Percentiles rank a stretch among this genome's conserved stretches.
These are phyloP conservation scores for Micropterix aruncella DNA, from an alignment of 2,888 invertebrate species.

Conservation along the genomic window DNA sequence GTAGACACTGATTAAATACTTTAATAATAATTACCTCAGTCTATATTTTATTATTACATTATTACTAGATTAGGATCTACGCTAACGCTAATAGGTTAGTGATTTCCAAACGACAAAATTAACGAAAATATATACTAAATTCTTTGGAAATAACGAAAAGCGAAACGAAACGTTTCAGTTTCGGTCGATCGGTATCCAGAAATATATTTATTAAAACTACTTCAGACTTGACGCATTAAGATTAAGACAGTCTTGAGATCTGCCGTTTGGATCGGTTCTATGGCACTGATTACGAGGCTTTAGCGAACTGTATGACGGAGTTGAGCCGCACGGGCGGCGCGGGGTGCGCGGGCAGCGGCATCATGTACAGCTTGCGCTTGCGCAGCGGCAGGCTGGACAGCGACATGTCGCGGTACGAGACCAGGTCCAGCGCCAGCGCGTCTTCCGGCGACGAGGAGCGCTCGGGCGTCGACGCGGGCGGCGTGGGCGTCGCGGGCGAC, in stretches of 20 bases:
- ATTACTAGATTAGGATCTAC: no score
- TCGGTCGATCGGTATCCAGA: no score
- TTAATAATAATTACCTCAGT: no score
- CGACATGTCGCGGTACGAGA: slow-evolving; percentile 22
- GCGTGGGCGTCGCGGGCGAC: slow-evolving; percentile 34
- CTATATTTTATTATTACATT: no score
- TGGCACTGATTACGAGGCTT: slow-evolving; percentile 37
- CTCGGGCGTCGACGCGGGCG: slow-evolving; percentile 41
- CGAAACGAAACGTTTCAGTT: no score
- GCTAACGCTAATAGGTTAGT: no score
- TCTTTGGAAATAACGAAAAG: no score
- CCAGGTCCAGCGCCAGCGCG: slow-evolving; percentile 37
- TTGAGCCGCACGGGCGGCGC: slow-evolving; percentile 30
- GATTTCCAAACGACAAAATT: no score
- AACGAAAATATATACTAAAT: no score
- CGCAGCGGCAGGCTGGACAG: slow-evolving; percentile 62
- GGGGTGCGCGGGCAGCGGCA: slow-evolving; percentile 37
- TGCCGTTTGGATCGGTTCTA: neutral
- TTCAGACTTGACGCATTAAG: neutral
- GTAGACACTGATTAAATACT: no score
- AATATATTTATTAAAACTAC: no score
- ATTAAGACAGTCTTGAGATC: slow-evolving; percentile 2
- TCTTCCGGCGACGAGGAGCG: slow-evolving; percentile 39
- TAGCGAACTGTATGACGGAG: slow-evolving; percentile 80
- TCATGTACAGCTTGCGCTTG: slow-evolving; percentile 67